These are phyloP conservation scores for Eolophus roseicapilla DNA, from an alignment of 2,113 vertebrate genomes.

Conservation along the genomic window DNA sequence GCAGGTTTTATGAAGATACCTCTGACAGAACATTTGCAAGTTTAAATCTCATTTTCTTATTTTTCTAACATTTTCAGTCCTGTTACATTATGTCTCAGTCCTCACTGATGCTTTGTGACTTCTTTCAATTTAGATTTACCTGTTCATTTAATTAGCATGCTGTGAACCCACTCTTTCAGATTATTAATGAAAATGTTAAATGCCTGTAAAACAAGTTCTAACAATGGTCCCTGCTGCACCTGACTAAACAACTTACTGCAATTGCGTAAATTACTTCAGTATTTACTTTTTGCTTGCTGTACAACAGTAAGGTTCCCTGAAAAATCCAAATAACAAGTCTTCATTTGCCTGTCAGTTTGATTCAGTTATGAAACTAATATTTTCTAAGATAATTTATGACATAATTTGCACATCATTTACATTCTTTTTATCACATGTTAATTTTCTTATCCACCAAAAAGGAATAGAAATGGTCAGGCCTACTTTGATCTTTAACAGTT, in stretches of 20 bases:
- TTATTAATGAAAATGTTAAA: conserved; percentile 26
- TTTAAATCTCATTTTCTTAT: neutral
- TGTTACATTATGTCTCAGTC: neutral
- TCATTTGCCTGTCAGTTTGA: neutral
- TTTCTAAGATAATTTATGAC: neutral
- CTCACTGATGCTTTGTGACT: neutral
- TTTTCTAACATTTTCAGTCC: neutral
- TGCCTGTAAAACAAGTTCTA: neutral
- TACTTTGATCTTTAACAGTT: neutral
- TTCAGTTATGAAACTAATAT: neutral
- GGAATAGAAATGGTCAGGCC: neutral
- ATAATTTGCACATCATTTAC: neutral
- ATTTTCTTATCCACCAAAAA: neutral
- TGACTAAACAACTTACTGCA: neutral
- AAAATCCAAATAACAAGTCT: neutral
- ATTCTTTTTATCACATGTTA: neutral
- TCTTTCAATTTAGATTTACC: neutral
- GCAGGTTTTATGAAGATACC: neutral
- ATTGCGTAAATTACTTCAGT: neutral
- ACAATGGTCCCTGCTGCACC: neutral
- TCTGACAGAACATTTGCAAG: neutral
- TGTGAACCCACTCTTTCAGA: neutral
- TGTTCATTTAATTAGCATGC: neutral
- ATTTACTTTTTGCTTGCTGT: neutral
- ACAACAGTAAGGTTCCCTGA: neutral